Conservation (phyloP, 2,888 invertebrate genomes). For the Drosophila birchii region DNA sequence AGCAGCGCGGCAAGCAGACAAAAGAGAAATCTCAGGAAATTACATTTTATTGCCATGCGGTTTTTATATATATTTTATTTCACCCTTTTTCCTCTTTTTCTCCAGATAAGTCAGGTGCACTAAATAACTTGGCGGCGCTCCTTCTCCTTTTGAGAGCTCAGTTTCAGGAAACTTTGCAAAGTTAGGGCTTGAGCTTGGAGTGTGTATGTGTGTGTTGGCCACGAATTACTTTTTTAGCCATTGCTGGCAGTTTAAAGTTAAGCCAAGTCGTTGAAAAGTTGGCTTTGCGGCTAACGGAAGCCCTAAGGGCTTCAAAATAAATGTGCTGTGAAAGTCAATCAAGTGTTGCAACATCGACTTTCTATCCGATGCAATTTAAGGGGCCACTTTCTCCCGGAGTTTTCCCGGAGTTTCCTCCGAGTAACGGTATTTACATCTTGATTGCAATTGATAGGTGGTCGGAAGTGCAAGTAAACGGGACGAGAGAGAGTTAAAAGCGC, state of each 20-base stretch:
- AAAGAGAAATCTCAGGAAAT: conserved; percentile 70
- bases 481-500: conserved; percentile 20
- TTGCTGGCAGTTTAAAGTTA: conserved; percentile 69
- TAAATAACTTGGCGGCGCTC: conserved; percentile 47
- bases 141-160: conserved; percentile 8
- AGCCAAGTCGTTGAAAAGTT: conserved; percentile 76
- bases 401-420: conserved; percentile 12
- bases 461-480: conserved; percentile 12
- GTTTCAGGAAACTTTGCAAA: conserved; percentile 42
- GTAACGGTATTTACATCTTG: conserved; percentile 66
- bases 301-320: conserved; percentile 60
- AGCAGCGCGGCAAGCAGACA: conserved; percentile 52
- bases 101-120: conserved; percentile 40
- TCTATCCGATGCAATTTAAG: conserved; percentile 43
- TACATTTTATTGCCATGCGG: conserved; percentile 66
- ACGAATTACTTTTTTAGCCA: conserved; percentile 61
- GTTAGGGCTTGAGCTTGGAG: conserved; percentile 34
- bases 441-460: conserved; percentile 69
- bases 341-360: conserved; percentile 69
- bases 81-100: conserved; percentile 6
- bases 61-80: conserved; percentile 17
- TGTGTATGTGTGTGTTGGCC: conserved; percentile 42
- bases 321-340: conserved; percentile 79
- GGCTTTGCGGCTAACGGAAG: conserved; percentile 61
- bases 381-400: conserved; percentile 31